Percentiles rank a stretch among this genome's conserved stretches.
phyloP scores from a whole-genome alignment of 2,113 vertebrate genomes.

The Poeciliopsis turrubarensis region DNA sequence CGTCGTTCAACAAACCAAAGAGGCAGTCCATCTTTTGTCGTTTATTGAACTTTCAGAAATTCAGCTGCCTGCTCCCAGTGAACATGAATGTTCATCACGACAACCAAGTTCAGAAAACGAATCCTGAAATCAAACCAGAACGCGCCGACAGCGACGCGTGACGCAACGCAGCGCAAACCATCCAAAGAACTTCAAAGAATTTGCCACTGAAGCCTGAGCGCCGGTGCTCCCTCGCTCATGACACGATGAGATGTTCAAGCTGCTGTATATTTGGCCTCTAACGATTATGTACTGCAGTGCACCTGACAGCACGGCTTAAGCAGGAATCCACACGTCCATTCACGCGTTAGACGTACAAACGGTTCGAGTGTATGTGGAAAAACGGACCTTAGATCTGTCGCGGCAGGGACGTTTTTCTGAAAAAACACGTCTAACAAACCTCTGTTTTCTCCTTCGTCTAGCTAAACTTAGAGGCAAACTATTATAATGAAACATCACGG shows the following conservation, averaged over 20 bases:
- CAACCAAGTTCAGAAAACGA: background rate
- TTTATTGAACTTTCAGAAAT: too few species aligned
- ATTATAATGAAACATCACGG: background rate
- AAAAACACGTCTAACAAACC: background rate
- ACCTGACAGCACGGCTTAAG: background rate
- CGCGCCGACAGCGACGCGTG: too few species aligned
- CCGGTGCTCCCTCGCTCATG: background rate
- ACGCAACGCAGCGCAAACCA: background rate
- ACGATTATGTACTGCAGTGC: background rate
- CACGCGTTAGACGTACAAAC: background rate
- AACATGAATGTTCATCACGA: background rate
- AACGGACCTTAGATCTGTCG: background rate
- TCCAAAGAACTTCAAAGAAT: background rate
- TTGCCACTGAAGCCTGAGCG: background rate
- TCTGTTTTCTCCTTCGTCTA: background rate
- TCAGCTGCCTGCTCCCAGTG: too few species aligned
- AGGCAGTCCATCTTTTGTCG: too few species aligned
- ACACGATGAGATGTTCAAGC: background rate
- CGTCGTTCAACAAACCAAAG: too few species aligned
- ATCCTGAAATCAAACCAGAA: background rate
- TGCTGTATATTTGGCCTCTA: background rate
- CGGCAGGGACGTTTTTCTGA: background rate
- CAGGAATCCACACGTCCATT: background rate
- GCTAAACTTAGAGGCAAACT: background rate
- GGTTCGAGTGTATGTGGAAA: background rate